Conservation (phyloP, 2,888 invertebrate species). For the Nymphalis polychloros region DNA sequence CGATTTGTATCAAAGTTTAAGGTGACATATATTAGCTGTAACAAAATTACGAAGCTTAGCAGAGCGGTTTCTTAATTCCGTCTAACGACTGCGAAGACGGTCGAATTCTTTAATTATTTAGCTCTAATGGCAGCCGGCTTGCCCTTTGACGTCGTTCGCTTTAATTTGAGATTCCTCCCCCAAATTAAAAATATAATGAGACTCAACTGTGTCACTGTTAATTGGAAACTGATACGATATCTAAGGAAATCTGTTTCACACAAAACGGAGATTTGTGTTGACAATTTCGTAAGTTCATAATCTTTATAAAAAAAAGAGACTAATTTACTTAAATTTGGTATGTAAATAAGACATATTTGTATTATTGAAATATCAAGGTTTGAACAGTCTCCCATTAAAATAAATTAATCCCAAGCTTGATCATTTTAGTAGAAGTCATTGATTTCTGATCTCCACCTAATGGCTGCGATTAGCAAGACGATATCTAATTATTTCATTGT, state of each 20-base stretch:
- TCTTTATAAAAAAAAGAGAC: not conserved
- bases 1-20: conserved; percentile 19
- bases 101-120: conserved; percentile 81
- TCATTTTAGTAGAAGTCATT: no score
- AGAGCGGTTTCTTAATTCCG: conserved; percentile 70
- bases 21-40: conserved; percentile 51
- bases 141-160: conserved; percentile 79
- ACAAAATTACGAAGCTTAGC: conserved; percentile 69
- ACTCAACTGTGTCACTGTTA: conserved; percentile 74
- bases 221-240: conserved; percentile 79
- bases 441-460: no score
- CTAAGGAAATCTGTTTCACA: conserved; percentile 37
- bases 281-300: not conserved
- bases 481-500: no score
- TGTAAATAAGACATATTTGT: no score
- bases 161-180: conserved; percentile 80
- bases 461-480: no score
- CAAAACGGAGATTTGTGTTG: conserved; percentile 22
- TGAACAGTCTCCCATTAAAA: no score
- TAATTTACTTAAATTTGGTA: no score
- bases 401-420: no score
- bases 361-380: no score
- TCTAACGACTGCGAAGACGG: conserved; percentile 76
- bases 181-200: conserved; percentile 83
- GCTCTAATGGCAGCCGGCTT: conserved; percentile 76